These are phyloP conservation scores for Bombus balteatus DNA, from an alignment of 1,140 invertebrate genomes.

Conservation along the genomic window DNA sequence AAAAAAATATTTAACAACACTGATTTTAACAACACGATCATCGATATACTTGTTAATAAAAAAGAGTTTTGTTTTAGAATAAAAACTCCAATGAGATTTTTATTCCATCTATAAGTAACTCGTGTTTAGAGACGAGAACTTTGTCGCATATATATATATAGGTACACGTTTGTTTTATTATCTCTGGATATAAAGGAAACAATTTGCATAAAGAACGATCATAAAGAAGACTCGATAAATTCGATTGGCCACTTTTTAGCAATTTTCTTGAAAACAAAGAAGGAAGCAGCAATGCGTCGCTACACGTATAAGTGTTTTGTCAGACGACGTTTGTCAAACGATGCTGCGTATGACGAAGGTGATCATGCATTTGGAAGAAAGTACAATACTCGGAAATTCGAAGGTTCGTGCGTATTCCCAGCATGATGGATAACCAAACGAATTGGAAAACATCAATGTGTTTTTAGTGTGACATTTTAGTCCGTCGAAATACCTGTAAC, in stretches of 20 bases:
- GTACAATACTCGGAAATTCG: not conserved
- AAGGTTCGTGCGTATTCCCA: not conserved
- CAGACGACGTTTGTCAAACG: not conserved
- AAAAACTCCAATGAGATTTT: conserved; percentile 1
- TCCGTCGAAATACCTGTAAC: too few relatives aligned
- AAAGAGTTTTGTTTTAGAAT: not conserved
- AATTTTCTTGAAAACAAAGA: not conserved
- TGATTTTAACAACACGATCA: not conserved
- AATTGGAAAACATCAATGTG: not conserved
- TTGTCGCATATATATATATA: not conserved
- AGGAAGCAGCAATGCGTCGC: conserved; percentile 2
- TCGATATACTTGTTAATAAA: not conserved
- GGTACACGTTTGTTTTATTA: too few relatives aligned
- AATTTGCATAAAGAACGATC: not conserved
- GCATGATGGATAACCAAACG: not conserved
- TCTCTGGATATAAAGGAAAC: not conserved
- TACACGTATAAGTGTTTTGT: conserved; percentile 46
- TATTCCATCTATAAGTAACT: conserved; percentile 17
- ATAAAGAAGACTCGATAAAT: not conserved
- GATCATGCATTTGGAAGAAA: conserved; percentile 15
- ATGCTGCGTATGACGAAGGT: not conserved
- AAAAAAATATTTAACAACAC: not conserved
- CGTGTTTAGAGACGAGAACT: conserved; percentile 55
- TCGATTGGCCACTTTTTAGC: not conserved
- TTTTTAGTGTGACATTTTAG: not conserved